These are phyloP conservation scores for Lathronympha strigana DNA, from an alignment of 2,888 invertebrate species.

Conservation along the genomic window DNA sequence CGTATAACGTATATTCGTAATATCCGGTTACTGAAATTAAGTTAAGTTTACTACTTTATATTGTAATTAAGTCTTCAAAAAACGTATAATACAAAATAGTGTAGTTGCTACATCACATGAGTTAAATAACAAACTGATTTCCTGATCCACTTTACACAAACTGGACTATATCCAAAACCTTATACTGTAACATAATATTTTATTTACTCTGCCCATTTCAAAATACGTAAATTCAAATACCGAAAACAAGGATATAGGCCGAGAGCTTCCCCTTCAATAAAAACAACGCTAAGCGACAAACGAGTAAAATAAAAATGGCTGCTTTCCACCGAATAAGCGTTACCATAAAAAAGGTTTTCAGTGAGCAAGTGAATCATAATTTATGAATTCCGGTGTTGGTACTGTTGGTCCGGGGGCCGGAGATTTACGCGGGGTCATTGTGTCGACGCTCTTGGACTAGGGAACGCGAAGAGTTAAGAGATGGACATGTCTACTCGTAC, in stretches of 20 bases:
- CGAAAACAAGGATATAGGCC: constrained; percentile 44
- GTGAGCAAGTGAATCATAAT: constrained; percentile 84
- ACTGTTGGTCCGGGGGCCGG: constrained; percentile 66
- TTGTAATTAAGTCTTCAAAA: too few relatives aligned
- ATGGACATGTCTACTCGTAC: background rate
- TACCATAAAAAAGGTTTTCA: constrained; percentile 84
- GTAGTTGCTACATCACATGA: background rate
- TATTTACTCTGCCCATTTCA: constrained; percentile 33
- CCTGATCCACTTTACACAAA: constrained; percentile 22
- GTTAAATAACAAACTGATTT: constrained; percentile 4
- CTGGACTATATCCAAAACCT: constrained; percentile 15
- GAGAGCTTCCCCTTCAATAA: constrained; percentile 54
- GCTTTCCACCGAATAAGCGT: constrained; percentile 80
- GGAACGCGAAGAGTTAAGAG: constrained; percentile 53
- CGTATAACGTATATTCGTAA: too few relatives aligned
- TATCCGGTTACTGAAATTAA: too few relatives aligned
- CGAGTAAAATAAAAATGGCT: constrained; percentile 77
- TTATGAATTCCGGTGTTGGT: constrained; percentile 83
- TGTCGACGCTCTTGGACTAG: constrained; percentile 70
- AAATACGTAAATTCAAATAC: constrained; percentile 43
- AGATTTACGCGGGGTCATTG: constrained; percentile 83
- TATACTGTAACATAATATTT: constrained; percentile 37
- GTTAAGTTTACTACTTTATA: too few relatives aligned
- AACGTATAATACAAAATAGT: background rate
- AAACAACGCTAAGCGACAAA: constrained; percentile 66